Evolutionary conservation across 1,140 invertebrate genomes (phyloP), one percentile per base, ranked within the genome.

Genomic region (Plutomurus gul): DNA sequence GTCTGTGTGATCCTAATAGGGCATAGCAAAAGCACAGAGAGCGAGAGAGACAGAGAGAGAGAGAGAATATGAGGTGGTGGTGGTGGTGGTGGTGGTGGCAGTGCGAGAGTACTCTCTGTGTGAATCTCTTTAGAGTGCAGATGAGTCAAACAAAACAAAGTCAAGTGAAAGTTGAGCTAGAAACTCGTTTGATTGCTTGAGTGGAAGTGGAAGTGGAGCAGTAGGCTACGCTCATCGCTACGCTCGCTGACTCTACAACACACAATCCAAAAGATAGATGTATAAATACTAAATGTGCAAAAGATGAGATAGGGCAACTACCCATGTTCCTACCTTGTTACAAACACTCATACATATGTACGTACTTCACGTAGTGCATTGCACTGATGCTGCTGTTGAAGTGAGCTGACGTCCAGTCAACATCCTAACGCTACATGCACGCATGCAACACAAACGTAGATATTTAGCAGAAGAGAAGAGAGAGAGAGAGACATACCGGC

Each of bases 81-180:
- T 43, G n/a, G 5, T 3, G 10, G 10, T 56, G 10, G 7, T n/a
- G n/a, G n/a, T n/a, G n/a, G n/a, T n/a, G n/a, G n/a, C n/a, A n/a
- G n/a, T n/a, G n/a, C n/a, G n/a, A n/a, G n/a, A n/a, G n/a, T n/a
- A n/a, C n/a, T n/a, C n/a, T n/a, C n/a, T 20, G 30, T 25, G 25
- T 56, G 51, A 30, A 16, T 27, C 30, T 56, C 51, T 56, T 56
- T 56, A 56, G 51, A 18, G 47, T 11, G 47, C 25, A 30, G 56
- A 65, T 65, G 56, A 65, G 56, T 65, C 56, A 65, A 65, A 65
- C 56, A 65, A 65, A 65, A 65, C 56, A 65, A 65, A 65, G 56
- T 65, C 56, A 65, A 65, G 56, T 65, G 56, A 65, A 65, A 65
- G 56, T 65, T 65, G 56, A 65, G 56, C 56, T 65, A 65, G 56